phyloP scores from a whole-genome alignment of 2,797 vertebrate genomes.

The Dendrocincla tyrannina region DNA sequence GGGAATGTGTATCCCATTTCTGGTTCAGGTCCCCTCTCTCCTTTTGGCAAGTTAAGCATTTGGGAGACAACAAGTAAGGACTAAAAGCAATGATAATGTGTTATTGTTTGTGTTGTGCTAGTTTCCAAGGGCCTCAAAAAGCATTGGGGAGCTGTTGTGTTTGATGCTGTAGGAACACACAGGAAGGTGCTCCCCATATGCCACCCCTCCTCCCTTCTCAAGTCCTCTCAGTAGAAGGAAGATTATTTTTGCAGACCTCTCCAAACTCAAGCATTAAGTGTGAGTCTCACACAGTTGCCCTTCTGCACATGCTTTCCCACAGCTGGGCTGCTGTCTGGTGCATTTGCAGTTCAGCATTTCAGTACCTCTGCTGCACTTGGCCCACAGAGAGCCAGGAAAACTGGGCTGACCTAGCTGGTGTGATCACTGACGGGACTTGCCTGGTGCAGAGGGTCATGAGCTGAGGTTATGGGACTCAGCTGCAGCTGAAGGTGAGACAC shows the following conservation, averaged over 20 bases:
- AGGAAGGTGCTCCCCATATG: neutral
- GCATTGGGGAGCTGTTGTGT: neutral
- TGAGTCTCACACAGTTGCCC: neutral
- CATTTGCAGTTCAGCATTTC: neutral
- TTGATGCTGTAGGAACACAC: constrained; percentile 48
- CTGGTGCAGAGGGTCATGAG: neutral
- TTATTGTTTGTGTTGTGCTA: constrained; percentile 13
- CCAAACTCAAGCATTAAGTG: neutral
- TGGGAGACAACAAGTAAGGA: neutral
- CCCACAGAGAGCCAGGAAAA: neutral
- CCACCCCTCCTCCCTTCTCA: neutral
- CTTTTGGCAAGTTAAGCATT: neutral
- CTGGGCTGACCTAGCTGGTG: neutral
- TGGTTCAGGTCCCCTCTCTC: neutral
- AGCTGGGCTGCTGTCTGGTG: neutral
- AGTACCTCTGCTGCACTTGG: neutral
- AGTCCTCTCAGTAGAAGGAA: neutral
- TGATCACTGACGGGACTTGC: neutral
- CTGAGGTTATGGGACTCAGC: neutral
- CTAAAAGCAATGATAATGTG: neutral
- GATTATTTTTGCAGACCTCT: constrained; percentile 53
- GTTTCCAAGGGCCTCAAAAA: constrained; percentile 29
- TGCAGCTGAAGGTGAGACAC: neutral
- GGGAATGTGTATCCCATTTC: neutral
- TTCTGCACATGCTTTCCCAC: neutral